Base-by-base conservation (phyloP, 2,888 invertebrate species). In the Plusia festucae region DNA sequence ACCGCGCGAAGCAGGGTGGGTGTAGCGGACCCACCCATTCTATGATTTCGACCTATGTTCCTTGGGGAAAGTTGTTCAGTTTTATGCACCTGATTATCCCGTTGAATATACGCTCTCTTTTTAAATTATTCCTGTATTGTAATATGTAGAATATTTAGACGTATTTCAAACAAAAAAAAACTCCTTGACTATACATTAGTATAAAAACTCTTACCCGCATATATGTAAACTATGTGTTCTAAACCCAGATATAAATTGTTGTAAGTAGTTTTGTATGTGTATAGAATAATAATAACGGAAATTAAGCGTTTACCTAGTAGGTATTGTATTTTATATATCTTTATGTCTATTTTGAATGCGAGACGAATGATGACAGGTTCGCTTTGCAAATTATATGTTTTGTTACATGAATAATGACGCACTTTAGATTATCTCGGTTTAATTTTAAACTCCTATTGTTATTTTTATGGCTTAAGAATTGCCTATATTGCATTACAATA, bases 331-430 rank as follows among this genome's bases (percentile, higher is more conserved):
- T 18, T 49, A 49, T 15, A 18, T 34, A 22, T 15, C 40, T 49
- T 20, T 15, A 18, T 34, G 22, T 15, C 40, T 34, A 8, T 65
- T 62, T 60, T 16, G 30, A 49, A 77, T 71, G 79, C 76, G 65
- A 62, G 63, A 71, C 68, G 79, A 75, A 86, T 81, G 70, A 68
- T 65, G 54, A 70, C 63, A 40, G 61, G 58, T 27, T 60, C 27
- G 52, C 53, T 65, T 72, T 65, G 59, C 57, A 57, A 60, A 57
- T 51, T 53, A 55, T 60, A 56, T n/a, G 30, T 51, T 64, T 71
- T 60, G 54, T 53, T 52, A 40, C 60, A 52, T 52, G 54, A 46
- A 11, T 55, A 49, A 73, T 62, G 69, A 68, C 49, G 53, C 57
- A 57, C 53, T 73, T 49, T 11, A 56, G 44, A 60, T 70, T 56